phyloP scores from a whole-genome alignment of 1,140 invertebrate species.

The Drosophila equinoxialis region DNA sequence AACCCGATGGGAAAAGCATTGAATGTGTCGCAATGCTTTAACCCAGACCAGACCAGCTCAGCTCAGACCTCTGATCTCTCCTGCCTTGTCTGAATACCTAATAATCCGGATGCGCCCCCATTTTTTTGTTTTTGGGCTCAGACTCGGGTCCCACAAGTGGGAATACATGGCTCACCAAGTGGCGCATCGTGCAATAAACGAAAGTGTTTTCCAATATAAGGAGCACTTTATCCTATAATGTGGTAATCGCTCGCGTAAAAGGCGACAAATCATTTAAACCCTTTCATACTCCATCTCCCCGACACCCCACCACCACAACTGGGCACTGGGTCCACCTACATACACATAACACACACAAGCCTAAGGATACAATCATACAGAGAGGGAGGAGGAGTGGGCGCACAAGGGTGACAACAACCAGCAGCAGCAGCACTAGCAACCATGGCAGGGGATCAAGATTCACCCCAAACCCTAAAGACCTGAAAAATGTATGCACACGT shows the following conservation, averaged over 20 bases:
- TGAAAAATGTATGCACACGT: conserved; percentile 63
- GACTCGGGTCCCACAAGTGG: conserved; percentile 52
- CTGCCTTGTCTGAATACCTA: conserved; percentile 46
- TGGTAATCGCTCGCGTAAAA: conserved; percentile 82
- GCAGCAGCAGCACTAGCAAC: not conserved
- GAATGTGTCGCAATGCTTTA: conserved; percentile 73
- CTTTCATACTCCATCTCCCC: conserved; percentile 37
- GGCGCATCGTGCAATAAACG: conserved; percentile 65
- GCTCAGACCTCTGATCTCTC: not conserved
- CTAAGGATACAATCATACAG: conserved; percentile 31
- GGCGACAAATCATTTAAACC: conserved; percentile 82
- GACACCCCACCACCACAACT: not conserved
- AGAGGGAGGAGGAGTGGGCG: not conserved
- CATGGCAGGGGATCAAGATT: conserved; percentile 10
- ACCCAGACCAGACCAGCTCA: not conserved
- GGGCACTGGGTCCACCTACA: conserved; percentile 13
- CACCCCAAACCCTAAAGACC: conserved; percentile 1
- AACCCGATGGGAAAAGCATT: conserved; percentile 74
- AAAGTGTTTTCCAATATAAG: conserved; percentile 82
- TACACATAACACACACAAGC: not conserved
- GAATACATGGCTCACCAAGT: conserved; percentile 59
- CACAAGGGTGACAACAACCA: conserved; percentile 74
- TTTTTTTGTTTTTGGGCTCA: not conserved
- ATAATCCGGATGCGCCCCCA: conserved; percentile 26
- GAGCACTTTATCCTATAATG: conserved; percentile 78